Evolutionary conservation across 2,888 invertebrate genomes (phyloP), one percentile per base, ranked within the genome.

Genomic region (Yponomeuta evonymella): DNA sequence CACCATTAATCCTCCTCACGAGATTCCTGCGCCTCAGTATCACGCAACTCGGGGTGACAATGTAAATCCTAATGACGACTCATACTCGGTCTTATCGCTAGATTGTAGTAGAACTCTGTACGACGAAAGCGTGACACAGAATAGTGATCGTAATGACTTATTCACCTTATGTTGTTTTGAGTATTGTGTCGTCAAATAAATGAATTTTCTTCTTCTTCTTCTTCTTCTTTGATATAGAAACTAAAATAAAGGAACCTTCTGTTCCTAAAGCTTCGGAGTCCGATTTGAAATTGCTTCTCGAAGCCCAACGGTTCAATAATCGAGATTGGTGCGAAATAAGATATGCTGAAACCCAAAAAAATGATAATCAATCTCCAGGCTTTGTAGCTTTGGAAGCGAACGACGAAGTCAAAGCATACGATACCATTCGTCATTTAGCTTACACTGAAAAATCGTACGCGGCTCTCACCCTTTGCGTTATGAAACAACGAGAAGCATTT

Each of bases 241-340:
- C 65, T 33, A 65, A 65, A 65, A 65, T 65, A 29, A 65, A 65
- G 65, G 33, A 23, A 65, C 65, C 30, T 2, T 65, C 65, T 65
- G 65, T 65, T 65, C 33, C 65, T 1, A 65, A 65, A 33, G 65
- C 65, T 12, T 12, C 65, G 29, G 65, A 65, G 65, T 65, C 33
- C 33, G 65, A 65, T 65, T 30, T 65, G 10, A 65, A 65, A 30
- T 65, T 65, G 33, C 65, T 65, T 65, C 65, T 65, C 11, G 65
- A 65, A 33, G 65, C 65, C 15, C 51, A 58, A 15, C 51, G 15
- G 51, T 15, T 58, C 5, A 58, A 58, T 58, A 12, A 58, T 58
- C 12, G 51, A 4, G 15, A 58, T 58, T 58, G 51, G 51, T 58
- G 51, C 12, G 51, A 58, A 58, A 58, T 58, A 15, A 58, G 51